Percentiles rank a stretch among this genome's conserved stretches.
Evolutionary conservation across 2,113 vertebrate genomes (phyloP).

Genomic region (Pituophis catenifer): DNA sequence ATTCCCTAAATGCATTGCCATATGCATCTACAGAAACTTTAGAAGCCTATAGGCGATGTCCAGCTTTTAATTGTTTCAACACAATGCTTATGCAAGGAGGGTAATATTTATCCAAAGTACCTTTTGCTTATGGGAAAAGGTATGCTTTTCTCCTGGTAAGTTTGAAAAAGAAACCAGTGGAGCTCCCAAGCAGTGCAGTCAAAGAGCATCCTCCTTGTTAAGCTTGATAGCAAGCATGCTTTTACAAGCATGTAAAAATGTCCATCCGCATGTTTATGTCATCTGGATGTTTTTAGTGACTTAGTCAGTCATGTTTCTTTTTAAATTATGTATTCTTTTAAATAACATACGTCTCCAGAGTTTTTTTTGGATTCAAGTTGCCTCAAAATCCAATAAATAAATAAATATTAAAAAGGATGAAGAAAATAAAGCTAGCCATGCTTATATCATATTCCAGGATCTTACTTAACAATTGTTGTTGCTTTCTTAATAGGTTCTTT

Average conservation of each 20-base stretch:
- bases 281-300: background rate
- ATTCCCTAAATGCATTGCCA: background rate
- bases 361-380: background rate
- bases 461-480: background rate
- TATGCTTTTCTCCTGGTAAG: background rate
- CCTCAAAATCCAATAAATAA: background rate
- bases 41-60: background rate
- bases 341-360: background rate
- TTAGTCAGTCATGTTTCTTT: background rate
- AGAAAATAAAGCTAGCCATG: background rate
- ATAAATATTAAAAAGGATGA: background rate
- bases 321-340: background rate
- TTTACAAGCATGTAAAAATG: background rate
- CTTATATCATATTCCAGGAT: background rate
- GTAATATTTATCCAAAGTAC: background rate
- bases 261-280: background rate
- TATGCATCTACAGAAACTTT: background rate
- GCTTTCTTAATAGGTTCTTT: background rate
- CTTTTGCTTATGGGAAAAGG: background rate
- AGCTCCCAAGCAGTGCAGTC: background rate
- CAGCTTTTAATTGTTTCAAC: background rate
- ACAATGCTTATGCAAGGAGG: background rate
- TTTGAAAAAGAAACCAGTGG: background rate
- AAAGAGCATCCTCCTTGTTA: background rate
- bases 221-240: background rate